phyloP scores from a whole-genome alignment of 2,888 invertebrate species.

The Eurytoma californica region DNA sequence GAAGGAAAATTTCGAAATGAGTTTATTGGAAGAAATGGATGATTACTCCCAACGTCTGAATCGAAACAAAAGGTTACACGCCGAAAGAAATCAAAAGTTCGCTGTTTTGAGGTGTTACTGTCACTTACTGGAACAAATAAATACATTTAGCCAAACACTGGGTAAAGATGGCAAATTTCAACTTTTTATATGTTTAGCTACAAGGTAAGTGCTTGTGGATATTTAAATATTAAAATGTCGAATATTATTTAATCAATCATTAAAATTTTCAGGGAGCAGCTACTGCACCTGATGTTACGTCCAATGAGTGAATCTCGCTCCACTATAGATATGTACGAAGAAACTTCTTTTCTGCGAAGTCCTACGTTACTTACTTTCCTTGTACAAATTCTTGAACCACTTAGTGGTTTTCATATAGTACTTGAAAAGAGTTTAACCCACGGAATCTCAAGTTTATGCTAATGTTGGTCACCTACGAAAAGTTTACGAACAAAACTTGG shows the following conservation, averaged over 20 bases:
- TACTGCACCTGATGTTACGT: slow-evolving; percentile 92
- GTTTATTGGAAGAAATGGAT: slow-evolving; percentile 80
- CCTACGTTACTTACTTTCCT: slow-evolving; percentile 90
- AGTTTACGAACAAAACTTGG: slow-evolving; percentile 40
- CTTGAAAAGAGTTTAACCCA: slow-evolving; percentile 90
- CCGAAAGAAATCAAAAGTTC: slow-evolving; percentile 70
- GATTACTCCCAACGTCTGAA: slow-evolving; percentile 71
- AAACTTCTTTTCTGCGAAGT: slow-evolving; percentile 94
- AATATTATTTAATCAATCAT: neutral
- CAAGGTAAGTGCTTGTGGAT: slow-evolving; percentile 80
- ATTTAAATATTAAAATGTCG: neutral
- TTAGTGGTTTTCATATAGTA: slow-evolving; percentile 92
- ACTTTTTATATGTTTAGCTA: slow-evolving; percentile 94
- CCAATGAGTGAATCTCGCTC: slow-evolving; percentile 93
- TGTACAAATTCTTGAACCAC: slow-evolving; percentile 91
- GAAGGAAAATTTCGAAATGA: slow-evolving; percentile 88
- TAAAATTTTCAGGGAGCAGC: slow-evolving; percentile 83
- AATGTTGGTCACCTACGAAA: slow-evolving; percentile 52
- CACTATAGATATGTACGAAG: slow-evolving; percentile 96
- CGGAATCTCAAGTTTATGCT: slow-evolving; percentile 77
- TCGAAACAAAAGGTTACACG: slow-evolving; percentile 65
- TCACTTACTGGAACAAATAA: slow-evolving; percentile 92
- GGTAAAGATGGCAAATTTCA: slow-evolving; percentile 99
- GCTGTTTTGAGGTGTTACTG: slow-evolving; percentile 91
- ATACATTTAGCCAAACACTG: slow-evolving; percentile 87